Conservation (phyloP, 2,113 vertebrate genomes). For the Grus americana region DNA sequence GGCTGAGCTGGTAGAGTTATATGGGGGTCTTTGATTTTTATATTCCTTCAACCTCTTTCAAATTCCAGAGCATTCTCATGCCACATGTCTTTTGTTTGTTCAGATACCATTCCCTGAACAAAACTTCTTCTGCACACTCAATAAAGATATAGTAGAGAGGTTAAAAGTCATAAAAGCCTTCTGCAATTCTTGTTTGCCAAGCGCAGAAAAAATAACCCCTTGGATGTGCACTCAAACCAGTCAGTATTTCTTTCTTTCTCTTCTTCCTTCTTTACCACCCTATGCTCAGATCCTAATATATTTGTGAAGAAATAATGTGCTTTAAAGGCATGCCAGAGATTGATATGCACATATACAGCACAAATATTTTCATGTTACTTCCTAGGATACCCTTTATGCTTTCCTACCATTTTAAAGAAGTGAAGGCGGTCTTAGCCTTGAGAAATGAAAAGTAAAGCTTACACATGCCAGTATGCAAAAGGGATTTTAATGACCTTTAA, state of each 20-base stretch:
- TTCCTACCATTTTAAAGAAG: not conserved
- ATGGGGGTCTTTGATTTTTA: not conserved
- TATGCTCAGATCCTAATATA: not conserved
- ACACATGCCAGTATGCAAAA: not conserved
- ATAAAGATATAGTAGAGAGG: not conserved
- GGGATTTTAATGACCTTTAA: conserved; percentile 6
- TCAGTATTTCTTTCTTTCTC: not conserved
- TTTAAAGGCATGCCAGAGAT: not conserved
- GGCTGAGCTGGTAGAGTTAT: not conserved
- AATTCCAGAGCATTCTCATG: not conserved
- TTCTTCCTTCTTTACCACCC: not conserved
- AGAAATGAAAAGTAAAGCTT: not conserved
- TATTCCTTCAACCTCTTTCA: conserved; percentile 3
- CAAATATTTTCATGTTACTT: not conserved
- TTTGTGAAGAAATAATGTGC: not conserved
- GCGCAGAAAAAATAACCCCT: not conserved
- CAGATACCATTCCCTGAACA: not conserved
- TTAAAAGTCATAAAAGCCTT: not conserved
- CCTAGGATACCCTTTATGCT: not conserved
- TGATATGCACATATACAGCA: not conserved
- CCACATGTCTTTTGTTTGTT: not conserved
- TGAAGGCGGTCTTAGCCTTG: not conserved
- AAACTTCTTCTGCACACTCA: not conserved
- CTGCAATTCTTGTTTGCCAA: not conserved
- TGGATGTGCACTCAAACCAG: not conserved